Conservation (phyloP, 2,113 vertebrate species). For the Pseudorhombus dupliciocellatus region DNA sequence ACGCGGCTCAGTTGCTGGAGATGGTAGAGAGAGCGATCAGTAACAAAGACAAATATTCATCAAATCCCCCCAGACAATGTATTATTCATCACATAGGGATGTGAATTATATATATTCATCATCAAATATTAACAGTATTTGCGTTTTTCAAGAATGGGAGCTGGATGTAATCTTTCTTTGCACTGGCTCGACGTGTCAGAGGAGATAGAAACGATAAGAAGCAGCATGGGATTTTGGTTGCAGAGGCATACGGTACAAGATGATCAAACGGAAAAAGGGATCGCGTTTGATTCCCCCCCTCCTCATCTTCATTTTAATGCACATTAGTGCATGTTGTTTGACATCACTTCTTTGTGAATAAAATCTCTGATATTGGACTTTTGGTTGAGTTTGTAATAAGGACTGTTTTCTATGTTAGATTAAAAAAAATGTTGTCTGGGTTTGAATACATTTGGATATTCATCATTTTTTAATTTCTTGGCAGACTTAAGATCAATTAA, state of each 20-base stretch:
- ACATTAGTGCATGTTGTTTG: neutral
- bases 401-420: neutral
- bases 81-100: constrained; percentile 74
- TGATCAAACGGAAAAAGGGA: constrained; percentile 15
- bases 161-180: constrained; percentile 49
- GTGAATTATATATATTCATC: constrained; percentile 78
- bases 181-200: constrained; percentile 16
- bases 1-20: constrained; percentile 32
- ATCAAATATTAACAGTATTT: constrained; percentile 81
- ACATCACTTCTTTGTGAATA: neutral
- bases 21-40: constrained; percentile 57
- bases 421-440: neutral
- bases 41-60: constrained; percentile 79
- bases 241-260: constrained; percentile 9
- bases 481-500: constrained; percentile 16
- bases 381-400: neutral
- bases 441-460: neutral
- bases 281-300: constrained; percentile 4
- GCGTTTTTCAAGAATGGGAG: constrained; percentile 62
- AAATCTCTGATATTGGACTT: neutral
- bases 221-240: constrained; percentile 25
- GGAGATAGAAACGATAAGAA: neutral
- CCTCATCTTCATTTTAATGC: constrained; percentile 1
- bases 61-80: constrained; percentile 67
- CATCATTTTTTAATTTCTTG: constrained; percentile 1